Conservation (phyloP, 92 coral and sea anemone genomes). For the Virgularia gustaviana region DNA sequence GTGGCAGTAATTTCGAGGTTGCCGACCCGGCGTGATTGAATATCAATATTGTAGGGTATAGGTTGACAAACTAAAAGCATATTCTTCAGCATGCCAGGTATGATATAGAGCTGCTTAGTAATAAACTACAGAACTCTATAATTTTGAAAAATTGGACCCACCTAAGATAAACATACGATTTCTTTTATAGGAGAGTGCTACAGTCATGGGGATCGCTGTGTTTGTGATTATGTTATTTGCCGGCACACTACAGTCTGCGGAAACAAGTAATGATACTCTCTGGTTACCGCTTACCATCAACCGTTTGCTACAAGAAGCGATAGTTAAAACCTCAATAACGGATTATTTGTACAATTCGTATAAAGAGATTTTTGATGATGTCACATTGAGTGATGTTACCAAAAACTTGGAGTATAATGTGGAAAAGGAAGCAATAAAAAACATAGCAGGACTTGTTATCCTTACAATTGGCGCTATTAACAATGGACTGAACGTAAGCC, state of each 20-base stretch:
- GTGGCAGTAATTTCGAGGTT: no score
- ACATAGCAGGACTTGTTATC: not conserved
- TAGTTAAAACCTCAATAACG: not conserved
- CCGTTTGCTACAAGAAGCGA: conserved; percentile 17
- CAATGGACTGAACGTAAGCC: not conserved
- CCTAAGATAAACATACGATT: no score
- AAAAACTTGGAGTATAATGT: not conserved
- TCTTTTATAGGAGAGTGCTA: not conserved
- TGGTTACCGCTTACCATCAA: conserved; percentile 28
- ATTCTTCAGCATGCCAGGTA: no score
- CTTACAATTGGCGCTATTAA: not conserved
- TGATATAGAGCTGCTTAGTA: no score
- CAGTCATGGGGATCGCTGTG: not conserved
- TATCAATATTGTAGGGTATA: no score
- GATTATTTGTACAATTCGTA: not conserved
- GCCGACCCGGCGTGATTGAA: no score
- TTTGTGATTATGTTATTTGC: not conserved
- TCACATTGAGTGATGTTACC: conserved; percentile 20
- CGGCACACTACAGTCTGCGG: not conserved
- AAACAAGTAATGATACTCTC: conserved; percentile 8
- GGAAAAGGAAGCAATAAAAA: not conserved
- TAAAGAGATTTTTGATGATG: not conserved
- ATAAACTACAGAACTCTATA: no score
- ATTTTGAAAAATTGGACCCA: no score
- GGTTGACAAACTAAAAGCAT: no score